Base-by-base conservation (phyloP, 2,888 invertebrate genomes). In the Drosophila neutralis region DNA sequence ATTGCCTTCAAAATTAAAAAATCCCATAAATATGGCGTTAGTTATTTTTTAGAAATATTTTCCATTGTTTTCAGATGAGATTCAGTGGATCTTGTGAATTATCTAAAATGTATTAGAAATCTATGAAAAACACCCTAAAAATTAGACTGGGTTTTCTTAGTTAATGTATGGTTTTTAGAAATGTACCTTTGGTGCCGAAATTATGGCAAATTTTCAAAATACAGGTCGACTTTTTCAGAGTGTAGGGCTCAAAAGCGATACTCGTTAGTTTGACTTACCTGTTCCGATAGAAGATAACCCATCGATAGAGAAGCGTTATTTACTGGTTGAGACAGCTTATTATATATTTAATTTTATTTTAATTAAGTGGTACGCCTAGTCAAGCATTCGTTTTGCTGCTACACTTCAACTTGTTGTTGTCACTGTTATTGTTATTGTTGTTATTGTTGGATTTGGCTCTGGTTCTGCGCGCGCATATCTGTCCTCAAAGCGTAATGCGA, bases 391-490 rank as follows among this genome's bases (percentile, higher is more conserved):
- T 1, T 3, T 4, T n/a, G 18, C 15, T 36, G 4, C 21, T 18
- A n/a, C 35, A 33, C 7, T 59, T 31, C 27, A 40, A 40, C 60
- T 66, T 53, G 42, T 56, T 62, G 69, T 48, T 52, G 57, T 21
- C 42, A 31, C 8, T 31, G 42, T 33, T 51, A 56, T 51, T 64
- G 48, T 45, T 69, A 27, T 31, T 61, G 53, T 21, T 63, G 36
- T 54, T 56, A 54, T 65, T 73, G 63, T 73, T 78, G 82, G 56
- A 49, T 61, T 66, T 79, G 69, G 21, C 8, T 51, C 66, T 49
- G 49, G 35, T 84, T 42, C 84, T 89, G 85, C 85, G 85, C 85
- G 85, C 85, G 89, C 90, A 89, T 62, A 66, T 53, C 59, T 70
- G 38, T 61, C 58, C 76, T 35, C 48, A 29, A 66, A 31, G 61